These are phyloP conservation scores for Notothenia rossii DNA, from an alignment of 2,113 vertebrate species.

Conservation along the genomic window DNA sequence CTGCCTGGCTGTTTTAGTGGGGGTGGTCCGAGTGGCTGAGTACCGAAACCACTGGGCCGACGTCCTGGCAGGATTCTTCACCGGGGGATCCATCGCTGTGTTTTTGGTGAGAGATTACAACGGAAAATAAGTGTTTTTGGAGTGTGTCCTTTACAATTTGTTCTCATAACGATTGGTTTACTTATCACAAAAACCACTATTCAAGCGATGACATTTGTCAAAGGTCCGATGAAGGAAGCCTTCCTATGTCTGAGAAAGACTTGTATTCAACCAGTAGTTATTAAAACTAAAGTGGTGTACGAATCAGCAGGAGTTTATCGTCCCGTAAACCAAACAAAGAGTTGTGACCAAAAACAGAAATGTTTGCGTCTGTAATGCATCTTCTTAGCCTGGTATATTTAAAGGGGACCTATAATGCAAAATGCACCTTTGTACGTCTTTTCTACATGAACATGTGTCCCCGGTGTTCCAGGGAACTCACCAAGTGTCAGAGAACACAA, in stretches of 20 bases:
- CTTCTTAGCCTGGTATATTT: background rate
- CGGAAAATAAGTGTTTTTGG: background rate
- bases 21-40: conserved; percentile 90
- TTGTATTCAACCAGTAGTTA: no score
- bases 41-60: conserved; percentile 94
- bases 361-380: no score
- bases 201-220: background rate
- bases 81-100: conserved; percentile 88
- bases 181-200: background rate
- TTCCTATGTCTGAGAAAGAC: no score
- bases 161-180: background rate
- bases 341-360: background rate
- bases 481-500: no score
- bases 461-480: no score
- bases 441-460: no score
- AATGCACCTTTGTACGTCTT: no score
- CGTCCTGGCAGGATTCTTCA: conserved; percentile 90
- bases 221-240: background rate
- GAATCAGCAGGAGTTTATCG: no score
- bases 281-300: no score
- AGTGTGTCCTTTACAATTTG: background rate
- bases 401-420: no score
- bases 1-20: conserved; percentile 89
- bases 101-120: conserved; percentile 87
- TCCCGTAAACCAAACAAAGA: no score